Conservation (phyloP, 2,113 vertebrate genomes). For the Oplegnathus fasciatus region DNA sequence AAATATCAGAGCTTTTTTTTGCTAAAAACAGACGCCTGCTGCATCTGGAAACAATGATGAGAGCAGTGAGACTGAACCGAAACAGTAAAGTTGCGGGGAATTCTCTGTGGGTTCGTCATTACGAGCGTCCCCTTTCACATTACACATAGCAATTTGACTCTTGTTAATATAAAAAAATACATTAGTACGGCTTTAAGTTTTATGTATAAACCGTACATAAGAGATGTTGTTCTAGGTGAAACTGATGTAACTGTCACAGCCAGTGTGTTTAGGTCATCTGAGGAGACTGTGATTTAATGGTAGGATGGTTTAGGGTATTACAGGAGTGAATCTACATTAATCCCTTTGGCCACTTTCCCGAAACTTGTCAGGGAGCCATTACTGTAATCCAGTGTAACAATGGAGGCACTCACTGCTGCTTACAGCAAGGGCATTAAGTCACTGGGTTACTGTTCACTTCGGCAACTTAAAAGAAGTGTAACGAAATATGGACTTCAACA, state of each 20-base stretch:
- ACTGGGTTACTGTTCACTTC: conserved; percentile 27
- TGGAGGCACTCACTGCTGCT: conserved; percentile 37
- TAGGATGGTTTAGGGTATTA: conserved; percentile 22
- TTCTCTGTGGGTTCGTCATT: neutral
- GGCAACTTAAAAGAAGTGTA: neutral
- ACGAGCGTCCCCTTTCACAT: neutral
- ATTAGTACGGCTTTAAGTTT: neutral
- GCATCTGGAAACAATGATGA: neutral
- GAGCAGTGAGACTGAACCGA: neutral
- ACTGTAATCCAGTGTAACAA: conserved; percentile 61
- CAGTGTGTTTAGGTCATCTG: conserved; percentile 21
- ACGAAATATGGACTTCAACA: conserved; percentile 15
- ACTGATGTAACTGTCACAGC: neutral
- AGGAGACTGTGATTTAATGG: conserved; percentile 39
- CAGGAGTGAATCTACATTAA: conserved; percentile 59
- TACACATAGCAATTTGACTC: neutral
- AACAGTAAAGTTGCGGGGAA: neutral
- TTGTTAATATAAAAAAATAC: neutral
- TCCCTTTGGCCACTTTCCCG: conserved; percentile 60
- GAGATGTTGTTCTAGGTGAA: neutral
- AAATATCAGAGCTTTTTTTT: neutral
- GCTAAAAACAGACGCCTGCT: neutral
- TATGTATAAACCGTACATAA: neutral
- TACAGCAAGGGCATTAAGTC: conserved; percentile 40
- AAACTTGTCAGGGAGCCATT: conserved; percentile 51